Conservation (phyloP, 2,113 vertebrate genomes). For the Amblyornis subalaris region DNA sequence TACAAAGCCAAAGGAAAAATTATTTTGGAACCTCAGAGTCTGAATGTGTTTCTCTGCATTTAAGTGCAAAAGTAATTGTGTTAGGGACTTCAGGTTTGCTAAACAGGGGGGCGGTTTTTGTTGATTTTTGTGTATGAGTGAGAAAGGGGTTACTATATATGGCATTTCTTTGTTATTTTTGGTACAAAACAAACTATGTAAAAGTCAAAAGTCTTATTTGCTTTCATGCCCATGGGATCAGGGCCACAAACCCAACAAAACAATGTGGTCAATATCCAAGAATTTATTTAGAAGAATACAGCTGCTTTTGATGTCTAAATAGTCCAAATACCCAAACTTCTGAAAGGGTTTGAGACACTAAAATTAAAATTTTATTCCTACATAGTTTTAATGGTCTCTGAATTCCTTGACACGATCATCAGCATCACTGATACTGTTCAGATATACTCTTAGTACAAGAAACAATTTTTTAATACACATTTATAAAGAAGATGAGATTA, state of each 20-base stretch:
- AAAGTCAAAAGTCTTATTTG: not conserved
- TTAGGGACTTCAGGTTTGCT: not conserved
- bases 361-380: not conserved
- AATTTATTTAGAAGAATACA: not conserved
- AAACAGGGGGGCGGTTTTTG: not conserved
- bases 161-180: not conserved
- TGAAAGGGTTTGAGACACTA: not conserved
- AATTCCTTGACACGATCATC: not conserved
- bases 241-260: not conserved
- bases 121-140: not conserved
- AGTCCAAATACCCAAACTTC: not conserved
- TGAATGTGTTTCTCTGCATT: not conserved
- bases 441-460: not conserved
- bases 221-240: not conserved
- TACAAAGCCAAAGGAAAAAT: not conserved
- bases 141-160: not conserved
- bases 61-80: not conserved
- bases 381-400: not conserved
- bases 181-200: not conserved
- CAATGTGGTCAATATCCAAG: not conserved
- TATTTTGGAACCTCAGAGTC: not conserved
- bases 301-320: not conserved
- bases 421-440: not conserved
- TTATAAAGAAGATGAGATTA: not conserved
- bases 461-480: not conserved